Percentiles rank a stretch among this genome's conserved stretches.
phyloP scores from a whole-genome alignment of 2,888 invertebrate genomes.

The Campoletis raptor region DNA sequence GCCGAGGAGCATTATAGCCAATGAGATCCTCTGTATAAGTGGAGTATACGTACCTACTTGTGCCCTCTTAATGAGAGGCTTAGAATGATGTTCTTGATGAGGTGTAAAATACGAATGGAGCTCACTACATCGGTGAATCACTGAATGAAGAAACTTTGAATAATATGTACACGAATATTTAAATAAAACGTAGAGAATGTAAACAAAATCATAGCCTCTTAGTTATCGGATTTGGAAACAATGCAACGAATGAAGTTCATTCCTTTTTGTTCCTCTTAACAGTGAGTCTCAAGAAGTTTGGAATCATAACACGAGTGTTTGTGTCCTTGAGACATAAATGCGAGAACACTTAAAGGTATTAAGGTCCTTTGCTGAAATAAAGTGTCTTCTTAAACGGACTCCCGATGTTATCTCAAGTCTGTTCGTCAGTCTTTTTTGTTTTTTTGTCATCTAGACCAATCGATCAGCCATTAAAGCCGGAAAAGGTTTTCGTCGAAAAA shows the following conservation, averaged over 20 bases:
- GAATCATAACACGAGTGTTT: neutral
- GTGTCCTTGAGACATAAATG: neutral
- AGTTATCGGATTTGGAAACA: neutral
- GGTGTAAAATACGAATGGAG: constrained; percentile 15
- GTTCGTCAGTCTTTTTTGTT: constrained; percentile 17
- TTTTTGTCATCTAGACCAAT: constrained; percentile 20
- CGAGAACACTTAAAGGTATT: neutral
- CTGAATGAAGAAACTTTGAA: neutral
- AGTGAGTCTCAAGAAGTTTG: neutral
- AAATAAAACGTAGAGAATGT: neutral
- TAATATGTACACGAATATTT: neutral
- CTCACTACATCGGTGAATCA: neutral
- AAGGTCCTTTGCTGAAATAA: neutral
- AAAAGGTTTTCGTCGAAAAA: constrained; percentile 20
- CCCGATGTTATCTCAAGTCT: neutral
- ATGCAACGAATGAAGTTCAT: neutral
- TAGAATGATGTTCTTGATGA: constrained; percentile 4
- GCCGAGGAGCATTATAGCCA: constrained; percentile 43
- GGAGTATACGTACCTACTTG: constrained; percentile 14
- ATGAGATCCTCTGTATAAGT: constrained; percentile 38
- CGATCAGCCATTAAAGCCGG: constrained; percentile 42
- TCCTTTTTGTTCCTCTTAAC: neutral
- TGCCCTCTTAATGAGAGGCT: constrained; percentile 10
- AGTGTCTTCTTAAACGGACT: neutral
- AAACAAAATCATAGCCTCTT: neutral